Percentiles rank a stretch among this genome's conserved stretches.
Conservation (phyloP, 2,113 vertebrate genomes). For the Misgurnus anguillicaudatus region DNA sequence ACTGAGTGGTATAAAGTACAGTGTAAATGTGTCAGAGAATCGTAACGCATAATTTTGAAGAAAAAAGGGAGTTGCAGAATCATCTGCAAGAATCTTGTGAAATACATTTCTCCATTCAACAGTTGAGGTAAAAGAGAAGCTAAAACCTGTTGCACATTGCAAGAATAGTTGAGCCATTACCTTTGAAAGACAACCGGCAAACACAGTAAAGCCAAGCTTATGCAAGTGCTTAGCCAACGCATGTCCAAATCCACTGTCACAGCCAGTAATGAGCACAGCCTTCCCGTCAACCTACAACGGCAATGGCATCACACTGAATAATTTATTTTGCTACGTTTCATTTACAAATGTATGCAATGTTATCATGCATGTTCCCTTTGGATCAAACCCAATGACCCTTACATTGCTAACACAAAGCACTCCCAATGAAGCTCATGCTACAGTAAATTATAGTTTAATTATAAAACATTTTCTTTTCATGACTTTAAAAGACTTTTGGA, state of each 20-base stretch:
- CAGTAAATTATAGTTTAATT: no score
- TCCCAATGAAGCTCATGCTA: no score
- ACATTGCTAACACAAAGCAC: no score
- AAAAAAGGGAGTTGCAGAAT: background rate
- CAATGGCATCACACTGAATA: background rate
- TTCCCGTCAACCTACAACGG: constrained; percentile 75
- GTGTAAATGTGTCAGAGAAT: no score
- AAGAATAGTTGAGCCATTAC: constrained; percentile 61
- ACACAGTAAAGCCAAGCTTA: constrained; percentile 80
- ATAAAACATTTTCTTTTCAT: no score
- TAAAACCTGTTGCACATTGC: background rate
- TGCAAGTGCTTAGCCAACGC: constrained; percentile 81
- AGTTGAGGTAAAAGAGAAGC: background rate
- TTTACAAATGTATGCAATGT: no score
- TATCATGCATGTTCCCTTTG: no score
- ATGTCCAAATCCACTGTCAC: constrained; percentile 84
- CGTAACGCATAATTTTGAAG: no score
- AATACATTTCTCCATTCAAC: background rate
- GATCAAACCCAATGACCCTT: no score
- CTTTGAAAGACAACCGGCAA: constrained; percentile 82
- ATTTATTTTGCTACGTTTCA: no score
- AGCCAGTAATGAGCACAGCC: constrained; percentile 83
- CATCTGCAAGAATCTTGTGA: background rate
- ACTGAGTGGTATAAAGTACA: no score
- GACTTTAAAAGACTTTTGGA: no score